phyloP scores from a whole-genome alignment of 2,888 invertebrate species.

The Euzophera pinguis region DNA sequence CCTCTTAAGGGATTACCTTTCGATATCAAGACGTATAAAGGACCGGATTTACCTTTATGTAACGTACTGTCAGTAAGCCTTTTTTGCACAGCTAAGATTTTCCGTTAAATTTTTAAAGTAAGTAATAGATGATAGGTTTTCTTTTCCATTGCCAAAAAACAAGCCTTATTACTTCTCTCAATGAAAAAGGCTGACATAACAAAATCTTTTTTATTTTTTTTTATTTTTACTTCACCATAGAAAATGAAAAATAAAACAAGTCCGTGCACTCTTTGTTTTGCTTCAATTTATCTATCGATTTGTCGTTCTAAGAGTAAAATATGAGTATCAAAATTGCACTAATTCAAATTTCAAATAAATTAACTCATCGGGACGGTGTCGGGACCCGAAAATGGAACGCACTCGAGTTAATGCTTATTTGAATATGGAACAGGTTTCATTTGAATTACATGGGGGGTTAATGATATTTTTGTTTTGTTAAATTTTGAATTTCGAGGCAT shows the following conservation, averaged over 20 bases:
- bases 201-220: no score
- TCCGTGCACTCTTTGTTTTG: no score
- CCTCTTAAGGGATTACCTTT: slow-evolving; percentile 7
- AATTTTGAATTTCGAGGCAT: neutral
- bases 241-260: no score
- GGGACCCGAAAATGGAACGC: neutral
- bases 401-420: slow-evolving; percentile 1
- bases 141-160: no score
- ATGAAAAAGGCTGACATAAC: no score
- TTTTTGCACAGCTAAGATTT: neutral
- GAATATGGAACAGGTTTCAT: neutral
- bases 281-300: neutral
- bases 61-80: neutral
- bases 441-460: neutral
- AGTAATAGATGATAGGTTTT: no score
- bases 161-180: no score
- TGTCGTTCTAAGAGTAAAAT: neutral
- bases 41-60: neutral
- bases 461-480: neutral
- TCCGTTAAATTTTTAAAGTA: no score
- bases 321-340: neutral
- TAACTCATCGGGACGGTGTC: neutral
- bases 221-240: no score
- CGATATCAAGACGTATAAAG: neutral
- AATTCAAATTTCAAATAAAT: neutral